A percentile compares a stretch with the other conserved stretches of the same genome.
phyloP scores from a whole-genome alignment of 2,113 vertebrate genomes.

The Phoxinus phoxinus region DNA sequence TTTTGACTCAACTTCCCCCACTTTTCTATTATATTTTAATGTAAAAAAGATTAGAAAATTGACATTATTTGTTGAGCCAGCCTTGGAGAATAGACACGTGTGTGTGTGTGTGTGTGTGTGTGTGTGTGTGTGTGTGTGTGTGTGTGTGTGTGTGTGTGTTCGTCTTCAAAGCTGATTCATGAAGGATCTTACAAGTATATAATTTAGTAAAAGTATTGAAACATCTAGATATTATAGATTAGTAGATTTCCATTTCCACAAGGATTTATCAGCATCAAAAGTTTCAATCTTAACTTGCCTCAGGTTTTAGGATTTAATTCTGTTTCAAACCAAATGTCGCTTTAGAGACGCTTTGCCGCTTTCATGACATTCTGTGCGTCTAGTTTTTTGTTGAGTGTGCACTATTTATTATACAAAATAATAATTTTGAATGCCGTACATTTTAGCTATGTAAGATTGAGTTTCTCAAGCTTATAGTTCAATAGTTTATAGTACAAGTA shows the following conservation, averaged over 20 bases:
- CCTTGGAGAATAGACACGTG: background rate
- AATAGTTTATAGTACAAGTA: background rate
- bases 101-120: too few relatives aligned
- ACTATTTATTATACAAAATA: background rate
- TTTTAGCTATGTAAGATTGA: background rate
- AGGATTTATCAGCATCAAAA: background rate
- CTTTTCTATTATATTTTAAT: background rate
- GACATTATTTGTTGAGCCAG: background rate
- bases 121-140: too few relatives aligned
- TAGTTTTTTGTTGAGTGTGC: background rate
- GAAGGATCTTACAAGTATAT: background rate
- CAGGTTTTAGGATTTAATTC: background rate
- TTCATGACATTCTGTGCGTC: background rate
- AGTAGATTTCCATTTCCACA: background rate
- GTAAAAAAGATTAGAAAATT: background rate
- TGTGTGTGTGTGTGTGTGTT: too few relatives aligned
- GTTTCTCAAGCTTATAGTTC: background rate
- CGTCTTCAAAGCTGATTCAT: background rate
- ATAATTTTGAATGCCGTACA: background rate
- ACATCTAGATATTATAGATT: conserved; percentile 1
- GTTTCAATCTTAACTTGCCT: background rate
- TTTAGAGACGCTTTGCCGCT: background rate
- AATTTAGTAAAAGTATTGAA: background rate
- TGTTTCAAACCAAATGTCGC: background rate
- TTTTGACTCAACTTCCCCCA: background rate